A percentile compares a stretch with the other conserved stretches of the same genome.
These are phyloP conservation scores for Meloidogyne floridensis DNA, from an alignment of 1,140 invertebrate species.

Conservation along the genomic window DNA sequence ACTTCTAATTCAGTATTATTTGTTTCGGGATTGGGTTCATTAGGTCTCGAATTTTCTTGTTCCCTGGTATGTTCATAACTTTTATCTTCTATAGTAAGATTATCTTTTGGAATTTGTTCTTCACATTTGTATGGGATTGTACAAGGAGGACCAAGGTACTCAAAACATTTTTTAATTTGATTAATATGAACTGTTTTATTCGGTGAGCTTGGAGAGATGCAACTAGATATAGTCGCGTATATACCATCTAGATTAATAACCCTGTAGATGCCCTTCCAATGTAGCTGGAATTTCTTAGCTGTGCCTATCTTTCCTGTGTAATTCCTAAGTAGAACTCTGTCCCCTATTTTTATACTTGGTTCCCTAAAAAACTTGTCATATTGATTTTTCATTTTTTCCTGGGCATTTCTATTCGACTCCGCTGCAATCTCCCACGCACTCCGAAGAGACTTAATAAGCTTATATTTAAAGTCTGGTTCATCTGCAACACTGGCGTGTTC, in stretches of 20 bases:
- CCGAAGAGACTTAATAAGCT: neutral
- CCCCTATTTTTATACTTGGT: neutral
- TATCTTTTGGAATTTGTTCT: neutral
- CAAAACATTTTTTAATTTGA: neutral
- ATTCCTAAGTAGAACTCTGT: neutral
- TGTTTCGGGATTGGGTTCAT: too few species aligned
- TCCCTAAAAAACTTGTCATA: neutral
- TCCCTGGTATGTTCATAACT: too few species aligned
- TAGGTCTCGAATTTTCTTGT: too few species aligned
- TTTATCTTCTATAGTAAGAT: too few species aligned
- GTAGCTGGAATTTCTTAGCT: neutral
- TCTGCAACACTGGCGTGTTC: neutral
- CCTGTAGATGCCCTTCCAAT: neutral
- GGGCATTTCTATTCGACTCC: too few species aligned
- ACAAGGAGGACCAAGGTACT: conserved; percentile 13
- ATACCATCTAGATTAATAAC: neutral
- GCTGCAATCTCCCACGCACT: neutral
- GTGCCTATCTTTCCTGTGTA: neutral
- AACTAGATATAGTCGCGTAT: neutral
- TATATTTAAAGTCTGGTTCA: neutral
- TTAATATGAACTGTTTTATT: neutral
- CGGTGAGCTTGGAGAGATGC: neutral
- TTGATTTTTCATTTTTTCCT: neutral
- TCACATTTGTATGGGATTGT: neutral
- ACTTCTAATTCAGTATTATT: too few species aligned